A percentile compares a stretch with the other conserved stretches of the same genome.
These are phyloP conservation scores for Ciconia maguari DNA, from an alignment of 2,113 vertebrate genomes.

Conservation along the genomic window DNA sequence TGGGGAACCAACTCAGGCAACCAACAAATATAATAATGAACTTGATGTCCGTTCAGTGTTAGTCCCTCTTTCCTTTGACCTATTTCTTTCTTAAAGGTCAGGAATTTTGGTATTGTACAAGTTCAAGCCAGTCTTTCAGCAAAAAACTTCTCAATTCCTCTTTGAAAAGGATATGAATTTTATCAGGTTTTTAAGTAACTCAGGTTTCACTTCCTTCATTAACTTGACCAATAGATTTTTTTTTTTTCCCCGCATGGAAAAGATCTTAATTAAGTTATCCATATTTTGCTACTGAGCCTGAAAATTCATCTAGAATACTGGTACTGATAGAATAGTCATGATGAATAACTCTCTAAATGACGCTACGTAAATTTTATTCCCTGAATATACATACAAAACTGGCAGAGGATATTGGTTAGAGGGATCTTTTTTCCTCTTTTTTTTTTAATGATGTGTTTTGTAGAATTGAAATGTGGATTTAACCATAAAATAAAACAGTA, in stretches of 20 bases:
- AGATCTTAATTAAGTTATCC: neutral
- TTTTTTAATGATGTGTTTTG: neutral
- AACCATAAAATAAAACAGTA: neutral
- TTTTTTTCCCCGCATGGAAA: neutral
- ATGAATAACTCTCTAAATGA: neutral
- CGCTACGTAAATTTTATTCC: neutral
- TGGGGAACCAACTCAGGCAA: neutral
- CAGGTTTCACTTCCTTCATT: neutral
- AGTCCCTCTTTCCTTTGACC: neutral
- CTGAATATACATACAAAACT: neutral
- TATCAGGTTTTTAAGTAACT: neutral
- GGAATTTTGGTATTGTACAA: neutral
- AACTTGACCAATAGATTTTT: neutral
- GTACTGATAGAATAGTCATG: neutral
- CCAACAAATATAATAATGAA: neutral
- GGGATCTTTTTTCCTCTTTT: neutral
- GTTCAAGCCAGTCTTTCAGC: neutral
- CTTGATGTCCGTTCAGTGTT: neutral
- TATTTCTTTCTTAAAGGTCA: neutral
- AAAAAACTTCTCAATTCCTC: neutral
- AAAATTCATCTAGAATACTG: neutral
- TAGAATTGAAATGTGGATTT: neutral
- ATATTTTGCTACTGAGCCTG: neutral
- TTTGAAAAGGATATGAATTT: neutral
- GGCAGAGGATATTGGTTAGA: neutral